Percentiles rank a stretch among this genome's conserved stretches.
phyloP scores from a whole-genome alignment of 2,113 vertebrate genomes.

The Gallinago undulata region DNA sequence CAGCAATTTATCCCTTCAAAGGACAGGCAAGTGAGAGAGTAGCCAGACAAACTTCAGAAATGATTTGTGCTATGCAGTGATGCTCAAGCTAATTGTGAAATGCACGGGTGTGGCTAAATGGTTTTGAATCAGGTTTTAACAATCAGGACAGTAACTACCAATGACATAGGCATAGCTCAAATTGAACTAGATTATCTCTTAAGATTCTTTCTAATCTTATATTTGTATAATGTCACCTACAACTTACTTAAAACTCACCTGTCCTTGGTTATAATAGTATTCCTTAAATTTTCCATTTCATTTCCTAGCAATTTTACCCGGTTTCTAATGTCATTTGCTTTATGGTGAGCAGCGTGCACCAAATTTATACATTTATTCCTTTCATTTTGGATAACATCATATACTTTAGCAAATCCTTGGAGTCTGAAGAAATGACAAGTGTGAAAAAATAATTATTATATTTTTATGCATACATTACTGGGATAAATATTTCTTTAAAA shows the following conservation, averaged over 20 bases:
- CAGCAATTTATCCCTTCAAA: not conserved
- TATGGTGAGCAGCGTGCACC: constrained; percentile 78
- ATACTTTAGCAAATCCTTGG: constrained; percentile 74
- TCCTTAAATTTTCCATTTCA: constrained; percentile 82
- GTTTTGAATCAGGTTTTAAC: not conserved
- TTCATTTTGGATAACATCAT: constrained; percentile 78
- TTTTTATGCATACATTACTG: not conserved
- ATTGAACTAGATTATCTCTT: not conserved
- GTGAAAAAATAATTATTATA: constrained; percentile 4
- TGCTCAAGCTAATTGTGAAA: not conserved
- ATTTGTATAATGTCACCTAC: not conserved
- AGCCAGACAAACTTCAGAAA: not conserved
- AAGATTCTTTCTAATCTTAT: not conserved
- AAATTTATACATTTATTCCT: constrained; percentile 85
- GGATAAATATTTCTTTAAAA: not conserved
- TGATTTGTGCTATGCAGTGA: not conserved
- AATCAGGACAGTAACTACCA: not conserved
- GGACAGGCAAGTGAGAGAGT: not conserved
- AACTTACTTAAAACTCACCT: constrained; percentile 75
- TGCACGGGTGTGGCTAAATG: not conserved
- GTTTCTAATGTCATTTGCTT: constrained; percentile 77
- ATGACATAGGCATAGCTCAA: not conserved
- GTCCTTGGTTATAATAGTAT: constrained; percentile 73
- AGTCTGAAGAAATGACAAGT: constrained; percentile 74
- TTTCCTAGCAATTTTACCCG: constrained; percentile 80